Evolutionary conservation across 2,888 invertebrate genomes (phyloP).

Genomic region (Calameuta pallipes): DNA sequence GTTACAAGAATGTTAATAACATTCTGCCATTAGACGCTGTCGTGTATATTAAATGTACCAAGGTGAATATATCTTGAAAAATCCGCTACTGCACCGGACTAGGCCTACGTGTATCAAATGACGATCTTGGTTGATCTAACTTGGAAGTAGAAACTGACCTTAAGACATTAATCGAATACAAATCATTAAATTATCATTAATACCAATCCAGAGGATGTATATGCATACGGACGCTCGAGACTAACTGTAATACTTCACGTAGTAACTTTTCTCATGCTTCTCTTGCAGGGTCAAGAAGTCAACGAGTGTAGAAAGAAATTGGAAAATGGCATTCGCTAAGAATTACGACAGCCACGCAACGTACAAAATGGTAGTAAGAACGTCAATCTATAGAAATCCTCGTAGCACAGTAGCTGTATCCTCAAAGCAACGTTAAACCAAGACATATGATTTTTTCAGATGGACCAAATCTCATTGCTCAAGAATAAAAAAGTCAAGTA

Average conservation of each 20-base stretch:
- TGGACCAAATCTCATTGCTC: neutral
- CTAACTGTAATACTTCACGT: neutral
- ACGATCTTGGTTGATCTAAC: neutral
- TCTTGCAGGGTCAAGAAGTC: neutral
- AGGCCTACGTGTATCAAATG: neutral
- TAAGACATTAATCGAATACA: neutral
- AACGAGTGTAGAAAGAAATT: neutral
- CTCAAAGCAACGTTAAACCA: neutral
- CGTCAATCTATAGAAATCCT: neutral
- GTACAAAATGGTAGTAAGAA: neutral
- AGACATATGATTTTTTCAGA: neutral
- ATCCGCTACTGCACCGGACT: neutral
- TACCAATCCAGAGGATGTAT: neutral
- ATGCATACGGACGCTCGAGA: neutral
- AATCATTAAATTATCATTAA: neutral
- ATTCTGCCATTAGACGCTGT: neutral
- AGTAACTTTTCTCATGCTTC: neutral
- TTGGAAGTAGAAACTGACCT: neutral
- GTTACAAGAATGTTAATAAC: slow-evolving; percentile 4
- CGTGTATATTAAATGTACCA: neutral
- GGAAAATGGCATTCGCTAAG: neutral
- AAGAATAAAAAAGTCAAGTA: neutral
- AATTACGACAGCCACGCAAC: neutral
- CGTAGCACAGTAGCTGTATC: neutral
- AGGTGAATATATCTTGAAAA: neutral